These are phyloP conservation scores for Trichonephila clavata DNA, from an alignment of 1,140 invertebrate genomes.

Conservation along the genomic window DNA sequence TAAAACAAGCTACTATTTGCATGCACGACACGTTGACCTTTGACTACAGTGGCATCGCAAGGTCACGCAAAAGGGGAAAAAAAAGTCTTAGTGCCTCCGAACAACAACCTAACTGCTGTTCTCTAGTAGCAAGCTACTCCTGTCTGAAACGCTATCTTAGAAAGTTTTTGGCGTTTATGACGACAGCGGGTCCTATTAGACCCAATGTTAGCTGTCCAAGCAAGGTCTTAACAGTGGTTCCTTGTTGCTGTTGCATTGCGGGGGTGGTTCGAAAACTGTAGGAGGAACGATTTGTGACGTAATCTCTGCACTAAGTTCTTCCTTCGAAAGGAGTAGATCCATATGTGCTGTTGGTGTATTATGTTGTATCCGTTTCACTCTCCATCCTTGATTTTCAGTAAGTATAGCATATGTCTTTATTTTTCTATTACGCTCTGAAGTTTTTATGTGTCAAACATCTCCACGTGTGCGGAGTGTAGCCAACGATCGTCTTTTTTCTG, in stretches of 20 bases:
- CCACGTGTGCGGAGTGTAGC: constrained; percentile 12
- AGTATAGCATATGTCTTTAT: constrained; percentile 47
- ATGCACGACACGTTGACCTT: constrained; percentile 68
- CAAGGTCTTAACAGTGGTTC: constrained; percentile 67
- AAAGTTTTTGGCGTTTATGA: constrained; percentile 52
- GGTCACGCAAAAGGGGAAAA: not conserved
- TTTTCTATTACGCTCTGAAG: constrained; percentile 4
- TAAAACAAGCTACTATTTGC: constrained; percentile 61
- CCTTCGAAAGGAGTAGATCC: constrained; percentile 68
- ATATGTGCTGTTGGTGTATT: constrained; percentile 71
- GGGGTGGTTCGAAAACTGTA: constrained; percentile 70
- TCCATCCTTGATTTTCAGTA: constrained; percentile 70
- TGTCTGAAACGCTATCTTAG: constrained; percentile 60
- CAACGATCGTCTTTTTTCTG: constrained; percentile 4
- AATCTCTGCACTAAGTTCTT: constrained; percentile 45
- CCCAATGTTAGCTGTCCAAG: constrained; percentile 45
- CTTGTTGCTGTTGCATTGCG: constrained; percentile 70
- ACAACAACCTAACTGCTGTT: constrained; percentile 65
- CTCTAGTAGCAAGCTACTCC: constrained; percentile 41
- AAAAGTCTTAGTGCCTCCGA: not conserved
- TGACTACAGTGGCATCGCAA: constrained; percentile 50
- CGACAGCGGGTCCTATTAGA: constrained; percentile 65
- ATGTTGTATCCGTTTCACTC: constrained; percentile 76
- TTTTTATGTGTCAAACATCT: constrained; percentile 30
- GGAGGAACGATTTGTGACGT: constrained; percentile 72